Conservation (phyloP, 2,888 invertebrate genomes). For the Drosophila melanosoma region DNA sequence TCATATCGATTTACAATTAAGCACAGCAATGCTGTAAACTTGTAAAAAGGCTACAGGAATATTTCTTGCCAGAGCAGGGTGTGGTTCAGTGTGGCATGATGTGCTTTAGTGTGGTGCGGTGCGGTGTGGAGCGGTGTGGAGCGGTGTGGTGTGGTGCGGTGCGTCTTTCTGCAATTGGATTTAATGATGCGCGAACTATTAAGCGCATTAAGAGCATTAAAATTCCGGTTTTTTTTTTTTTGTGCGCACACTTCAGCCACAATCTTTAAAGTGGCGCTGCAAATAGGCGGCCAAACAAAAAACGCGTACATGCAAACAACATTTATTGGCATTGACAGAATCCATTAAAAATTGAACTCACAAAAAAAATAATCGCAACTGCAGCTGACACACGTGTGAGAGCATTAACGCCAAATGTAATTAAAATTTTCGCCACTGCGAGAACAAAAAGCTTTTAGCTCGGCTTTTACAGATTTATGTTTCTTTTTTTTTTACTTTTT, state of each 20-base stretch:
- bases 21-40: slow-evolving; percentile 31
- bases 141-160: neutral
- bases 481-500: neutral
- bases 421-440: slow-evolving; percentile 60
- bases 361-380: slow-evolving; percentile 30
- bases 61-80: slow-evolving; percentile 24
- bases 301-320: slow-evolving; percentile 41
- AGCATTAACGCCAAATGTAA: slow-evolving; percentile 61
- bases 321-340: slow-evolving; percentile 77
- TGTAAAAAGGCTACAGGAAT: slow-evolving; percentile 40
- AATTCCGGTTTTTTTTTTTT: slow-evolving; percentile 37
- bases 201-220: slow-evolving; percentile 68
- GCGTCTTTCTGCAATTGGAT: slow-evolving; percentile 62
- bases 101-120: slow-evolving; percentile 1
- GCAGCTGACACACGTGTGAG: slow-evolving; percentile 48
- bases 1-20: slow-evolving; percentile 75
- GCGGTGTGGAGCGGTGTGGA: neutral
- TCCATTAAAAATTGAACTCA: slow-evolving; percentile 70
- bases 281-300: slow-evolving; percentile 29
- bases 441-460: slow-evolving; percentile 66
- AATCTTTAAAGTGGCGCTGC: slow-evolving; percentile 38
- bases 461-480: slow-evolving; percentile 25
- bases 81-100: slow-evolving; percentile 2
- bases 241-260: slow-evolving; percentile 26
- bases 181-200: slow-evolving; percentile 79